A percentile compares a stretch with the other conserved stretches of the same genome.
phyloP scores from a whole-genome alignment of 2,888 invertebrate species.

The Athalia rosae region DNA sequence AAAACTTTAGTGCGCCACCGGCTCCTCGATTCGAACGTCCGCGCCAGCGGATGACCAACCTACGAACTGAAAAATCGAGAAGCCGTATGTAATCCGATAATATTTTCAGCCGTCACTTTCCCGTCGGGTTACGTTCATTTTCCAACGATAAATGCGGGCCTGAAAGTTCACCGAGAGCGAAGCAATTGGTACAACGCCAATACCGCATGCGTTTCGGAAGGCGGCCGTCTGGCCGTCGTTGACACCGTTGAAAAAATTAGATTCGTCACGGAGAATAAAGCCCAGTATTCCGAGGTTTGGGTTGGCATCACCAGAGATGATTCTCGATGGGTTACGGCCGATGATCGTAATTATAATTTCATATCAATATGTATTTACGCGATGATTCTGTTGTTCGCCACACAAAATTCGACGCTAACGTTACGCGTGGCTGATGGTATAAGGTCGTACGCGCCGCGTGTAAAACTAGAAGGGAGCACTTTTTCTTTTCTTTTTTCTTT shows the following conservation, averaged over 20 bases:
- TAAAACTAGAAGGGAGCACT: no score
- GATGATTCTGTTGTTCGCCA: no score
- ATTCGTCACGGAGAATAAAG: conserved; percentile 27
- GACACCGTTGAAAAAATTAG: conserved; percentile 27
- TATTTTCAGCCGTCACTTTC: background rate
- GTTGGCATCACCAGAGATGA: conserved; percentile 17
- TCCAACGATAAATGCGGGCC: conserved; percentile 7
- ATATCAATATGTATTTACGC: background rate
- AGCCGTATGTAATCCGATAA: background rate
- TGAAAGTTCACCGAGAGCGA: conserved; percentile 29
- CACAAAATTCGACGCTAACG: no score
- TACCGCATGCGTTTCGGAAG: conserved; percentile 4
- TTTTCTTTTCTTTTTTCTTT: no score
- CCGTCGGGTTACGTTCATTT: conserved; percentile 24
- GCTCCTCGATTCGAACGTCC: background rate
- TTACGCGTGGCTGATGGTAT: no score
- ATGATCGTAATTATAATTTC: conserved; percentile 13
- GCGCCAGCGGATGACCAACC: no score
- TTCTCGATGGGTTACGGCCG: conserved; percentile 8
- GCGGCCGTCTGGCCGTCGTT: conserved; percentile 23
- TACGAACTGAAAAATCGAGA: no score
- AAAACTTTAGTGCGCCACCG: background rate
- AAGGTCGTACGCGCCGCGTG: no score
- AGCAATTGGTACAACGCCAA: conserved; percentile 21
- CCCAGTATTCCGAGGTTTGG: conserved; percentile 12